Evolutionary conservation across 1,140 invertebrate species (phyloP).

Genomic region (Eupeodes corollae): DNA sequence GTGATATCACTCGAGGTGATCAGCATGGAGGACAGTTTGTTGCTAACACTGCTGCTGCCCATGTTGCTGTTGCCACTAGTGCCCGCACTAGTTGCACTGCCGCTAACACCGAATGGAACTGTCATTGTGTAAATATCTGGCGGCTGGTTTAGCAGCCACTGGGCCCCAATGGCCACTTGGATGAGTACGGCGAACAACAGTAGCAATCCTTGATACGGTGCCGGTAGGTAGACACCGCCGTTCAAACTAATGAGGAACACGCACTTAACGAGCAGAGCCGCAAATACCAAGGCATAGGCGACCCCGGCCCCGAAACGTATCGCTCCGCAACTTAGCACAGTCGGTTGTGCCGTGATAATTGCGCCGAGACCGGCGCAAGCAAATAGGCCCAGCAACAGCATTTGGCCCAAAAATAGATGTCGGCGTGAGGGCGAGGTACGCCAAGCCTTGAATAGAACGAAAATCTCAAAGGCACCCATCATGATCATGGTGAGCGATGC

Average conservation of each 20-base stretch:
- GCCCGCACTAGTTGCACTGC: slow-evolving; percentile 23
- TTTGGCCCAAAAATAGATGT: slow-evolving; percentile 83
- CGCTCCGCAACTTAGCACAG: slow-evolving; percentile 67
- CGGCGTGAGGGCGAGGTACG: slow-evolving; percentile 70
- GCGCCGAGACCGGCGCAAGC: slow-evolving; percentile 68
- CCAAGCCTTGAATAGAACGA: slow-evolving; percentile 78
- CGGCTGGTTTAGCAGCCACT: slow-evolving; percentile 70
- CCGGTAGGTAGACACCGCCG: slow-evolving; percentile 83
- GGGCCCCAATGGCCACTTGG: slow-evolving; percentile 76
- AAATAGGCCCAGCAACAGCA: slow-evolving; percentile 77
- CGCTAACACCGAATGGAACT: slow-evolving; percentile 29
- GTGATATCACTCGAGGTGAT: slow-evolving; percentile 29
- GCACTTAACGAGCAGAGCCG: slow-evolving; percentile 84
- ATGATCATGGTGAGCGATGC: slow-evolving; percentile 66
- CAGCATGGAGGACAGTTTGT: neutral
- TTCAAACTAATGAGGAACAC: slow-evolving; percentile 86
- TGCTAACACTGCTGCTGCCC: slow-evolving; percentile 13
- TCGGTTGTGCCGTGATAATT: slow-evolving; percentile 66
- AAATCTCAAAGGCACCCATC: slow-evolving; percentile 75
- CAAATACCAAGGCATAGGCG: slow-evolving; percentile 80
- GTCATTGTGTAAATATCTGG: slow-evolving; percentile 46
- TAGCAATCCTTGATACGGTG: slow-evolving; percentile 79
- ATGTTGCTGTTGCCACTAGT: slow-evolving; percentile 9
- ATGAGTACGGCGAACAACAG: slow-evolving; percentile 81
- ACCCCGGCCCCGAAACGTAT: slow-evolving; percentile 76